phyloP scores from a whole-genome alignment of 2,113 vertebrate species.

The Neolamprologus cancellatus region DNA sequence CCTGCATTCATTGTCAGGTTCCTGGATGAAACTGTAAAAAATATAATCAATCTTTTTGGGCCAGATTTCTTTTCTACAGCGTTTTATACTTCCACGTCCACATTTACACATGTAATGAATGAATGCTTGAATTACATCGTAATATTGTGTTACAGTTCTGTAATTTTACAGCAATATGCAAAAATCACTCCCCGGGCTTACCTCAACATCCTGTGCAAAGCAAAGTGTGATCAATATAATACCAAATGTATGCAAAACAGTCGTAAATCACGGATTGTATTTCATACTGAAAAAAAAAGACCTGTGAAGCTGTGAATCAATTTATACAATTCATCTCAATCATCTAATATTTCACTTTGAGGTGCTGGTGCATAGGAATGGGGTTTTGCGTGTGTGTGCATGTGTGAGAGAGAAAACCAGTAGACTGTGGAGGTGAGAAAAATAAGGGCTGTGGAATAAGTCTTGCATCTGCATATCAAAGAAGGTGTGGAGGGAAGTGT shows the following conservation, averaged over 20 bases:
- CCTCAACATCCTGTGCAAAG: neutral
- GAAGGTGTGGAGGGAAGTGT: neutral
- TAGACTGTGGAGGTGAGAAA: neutral
- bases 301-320: neutral
- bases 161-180: constrained; percentile 6
- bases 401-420: neutral
- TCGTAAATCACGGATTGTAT: neutral
- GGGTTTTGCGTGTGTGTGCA: neutral
- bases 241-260: neutral
- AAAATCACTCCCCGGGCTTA: neutral
- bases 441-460: neutral
- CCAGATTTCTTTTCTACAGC: neutral
- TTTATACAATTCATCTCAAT: constrained; percentile 19
- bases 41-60: neutral
- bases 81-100: neutral
- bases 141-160: neutral
- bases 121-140: neutral
- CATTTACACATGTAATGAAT: neutral
- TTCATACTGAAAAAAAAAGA: neutral
- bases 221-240: constrained; percentile 14
- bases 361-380: neutral
- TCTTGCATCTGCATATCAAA: constrained; percentile 61
- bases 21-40: neutral
- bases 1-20: neutral
- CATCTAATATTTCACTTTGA: constrained; percentile 24